Evolutionary conservation across 2,888 invertebrate genomes (phyloP), one percentile per base, ranked within the genome.

Genomic region (Leucania comma): DNA sequence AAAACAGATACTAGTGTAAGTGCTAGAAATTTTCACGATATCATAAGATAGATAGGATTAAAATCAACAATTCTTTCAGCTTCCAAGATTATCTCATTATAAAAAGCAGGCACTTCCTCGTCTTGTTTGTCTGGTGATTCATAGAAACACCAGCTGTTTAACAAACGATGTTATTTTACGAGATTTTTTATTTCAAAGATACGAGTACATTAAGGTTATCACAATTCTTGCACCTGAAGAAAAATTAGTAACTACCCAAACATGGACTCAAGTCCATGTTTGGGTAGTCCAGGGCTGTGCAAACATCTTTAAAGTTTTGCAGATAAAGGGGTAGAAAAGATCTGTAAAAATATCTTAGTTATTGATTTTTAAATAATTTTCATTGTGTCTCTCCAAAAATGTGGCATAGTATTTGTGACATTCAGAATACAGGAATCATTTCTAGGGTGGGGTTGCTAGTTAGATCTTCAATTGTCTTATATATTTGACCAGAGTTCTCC

Each of bases 91-190:
- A 48, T 51, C 51, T 72, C 50, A 75, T 72, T 35, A 53, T 48
- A 12, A 72, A 58, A 26, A 17, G 42, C 72, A 48, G 26, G 14
- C 48, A 60, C 32, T 79, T 61, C 79, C 57, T 54, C 50, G 12
- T 17, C 2, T 22, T 72, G 65, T 76, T 72, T 76, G 66, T 35
- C 61, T 58, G 46, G 42, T 75, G 78, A 76, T 58, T 76, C 66
- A 72, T 72, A 35, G 56, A 62, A 71, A 8, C 24, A 48, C 50
- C 59, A 73, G 63, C 63, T 67, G 74, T 35, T 54, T 60, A 50
- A 53, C 46, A 67, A 56, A 46, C 14, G 22, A n/a, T 46, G 38
- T 38, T 79, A 77, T 73, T 6, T 9, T 32, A 32, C 32, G 8
- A 32, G 6, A 29, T 8, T 32, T 72, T 79, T 51, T 63, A 72